Conservation (phyloP, 2,888 invertebrate genomes). For the Cyclophora albipunctata region DNA sequence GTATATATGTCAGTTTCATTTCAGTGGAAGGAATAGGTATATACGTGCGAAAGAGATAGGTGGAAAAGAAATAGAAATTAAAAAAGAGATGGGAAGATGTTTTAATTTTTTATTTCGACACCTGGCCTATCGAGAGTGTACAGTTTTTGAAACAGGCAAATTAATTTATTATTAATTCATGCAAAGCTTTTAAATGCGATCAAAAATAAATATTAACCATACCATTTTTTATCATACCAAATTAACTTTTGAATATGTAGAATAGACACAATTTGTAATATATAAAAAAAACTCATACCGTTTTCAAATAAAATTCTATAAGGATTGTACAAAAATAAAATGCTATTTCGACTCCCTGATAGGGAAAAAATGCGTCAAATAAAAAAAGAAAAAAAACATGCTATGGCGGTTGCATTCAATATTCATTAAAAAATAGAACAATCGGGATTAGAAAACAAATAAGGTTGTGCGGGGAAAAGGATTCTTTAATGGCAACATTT, state of each 20-base stretch:
- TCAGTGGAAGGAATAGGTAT: slow-evolving; percentile 21
- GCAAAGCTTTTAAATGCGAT: slow-evolving; percentile 24
- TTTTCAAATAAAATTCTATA: neutral
- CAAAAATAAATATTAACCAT: too few species aligned
- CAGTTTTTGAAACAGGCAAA: slow-evolving; percentile 39
- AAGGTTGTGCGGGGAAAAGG: slow-evolving; percentile 46
- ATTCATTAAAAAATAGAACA: slow-evolving; percentile 5
- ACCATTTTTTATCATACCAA: too few species aligned
- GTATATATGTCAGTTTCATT: too few species aligned
- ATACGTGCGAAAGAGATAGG: slow-evolving; percentile 27
- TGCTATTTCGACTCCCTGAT: neutral
- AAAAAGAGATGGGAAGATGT: slow-evolving; percentile 18
- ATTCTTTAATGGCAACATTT: slow-evolving; percentile 60
- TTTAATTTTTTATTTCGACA: slow-evolving; percentile 17
- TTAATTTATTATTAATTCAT: slow-evolving; percentile 24
- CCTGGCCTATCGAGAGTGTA: slow-evolving; percentile 70
- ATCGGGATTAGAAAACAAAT: slow-evolving; percentile 23
- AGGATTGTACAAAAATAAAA: neutral
- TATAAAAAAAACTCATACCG: neutral
- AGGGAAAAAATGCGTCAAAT: neutral
- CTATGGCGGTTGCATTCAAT: slow-evolving; percentile 4
- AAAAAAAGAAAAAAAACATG: slow-evolving; percentile 4
- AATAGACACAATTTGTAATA: neutral
- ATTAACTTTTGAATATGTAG: too few species aligned
- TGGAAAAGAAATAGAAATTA: slow-evolving; percentile 18